Percentiles rank a stretch among this genome's conserved stretches.
phyloP scores from a whole-genome alignment of 2,797 vertebrate species.

The Sebastes baramenuke region DNA sequence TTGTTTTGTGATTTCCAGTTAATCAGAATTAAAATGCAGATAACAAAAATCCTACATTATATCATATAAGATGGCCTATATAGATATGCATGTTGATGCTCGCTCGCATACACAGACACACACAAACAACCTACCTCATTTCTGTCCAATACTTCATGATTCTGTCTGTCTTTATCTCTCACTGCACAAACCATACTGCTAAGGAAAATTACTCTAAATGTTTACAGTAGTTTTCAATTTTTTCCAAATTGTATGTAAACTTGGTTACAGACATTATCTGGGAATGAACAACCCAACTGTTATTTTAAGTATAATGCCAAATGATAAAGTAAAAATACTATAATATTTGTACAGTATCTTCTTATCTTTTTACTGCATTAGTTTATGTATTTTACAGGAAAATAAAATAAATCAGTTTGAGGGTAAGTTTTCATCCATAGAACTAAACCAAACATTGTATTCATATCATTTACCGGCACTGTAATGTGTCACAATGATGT shows the following conservation, averaged over 20 bases:
- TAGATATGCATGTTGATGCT: background rate
- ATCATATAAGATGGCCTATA: background rate
- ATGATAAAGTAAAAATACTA: too few species aligned
- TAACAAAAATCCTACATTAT: background rate
- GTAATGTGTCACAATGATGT: background rate
- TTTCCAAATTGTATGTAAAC: too few species aligned
- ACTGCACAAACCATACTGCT: background rate
- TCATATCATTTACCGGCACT: background rate
- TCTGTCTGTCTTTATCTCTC: background rate
- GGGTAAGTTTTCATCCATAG: background rate
- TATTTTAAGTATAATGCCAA: too few species aligned
- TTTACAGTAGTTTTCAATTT: too few species aligned
- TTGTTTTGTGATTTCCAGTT: background rate
- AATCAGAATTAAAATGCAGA: background rate
- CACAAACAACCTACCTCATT: background rate
- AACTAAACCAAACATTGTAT: accelerated
- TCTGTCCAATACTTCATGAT: background rate
- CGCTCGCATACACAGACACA: background rate
- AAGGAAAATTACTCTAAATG: background rate
- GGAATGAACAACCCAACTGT: accelerated
- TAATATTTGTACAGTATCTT: accelerated
- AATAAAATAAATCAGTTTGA: background rate
- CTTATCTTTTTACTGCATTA: background rate
- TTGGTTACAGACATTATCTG: too few species aligned
- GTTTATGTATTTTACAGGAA: background rate